Evolutionary conservation across 2,113 vertebrate genomes (phyloP), one percentile per base, ranked within the genome.

Genomic region (Tursiops truncatus): DNA sequence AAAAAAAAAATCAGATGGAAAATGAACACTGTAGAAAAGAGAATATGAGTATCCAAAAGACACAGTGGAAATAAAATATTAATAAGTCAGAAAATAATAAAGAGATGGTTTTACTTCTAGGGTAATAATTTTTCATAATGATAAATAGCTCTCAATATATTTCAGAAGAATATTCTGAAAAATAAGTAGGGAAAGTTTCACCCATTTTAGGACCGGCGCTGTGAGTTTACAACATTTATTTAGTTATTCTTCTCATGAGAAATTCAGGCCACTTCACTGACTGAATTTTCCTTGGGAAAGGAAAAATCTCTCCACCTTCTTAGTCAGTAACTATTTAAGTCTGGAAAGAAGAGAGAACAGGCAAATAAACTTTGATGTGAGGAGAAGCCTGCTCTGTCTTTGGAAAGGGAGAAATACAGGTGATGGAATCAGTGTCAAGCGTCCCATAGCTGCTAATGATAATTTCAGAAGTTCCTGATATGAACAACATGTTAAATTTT

Each of bases 401-500:
- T 33, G 88, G 62, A 87, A 98, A 94, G 21, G 26, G 65, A 23
- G 3, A 21, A 95, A 53, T 8, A 4, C 1, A 91, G 33, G 11
- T 36, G 9, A 3, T 73, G 1, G 5, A 95, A 73, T 74, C 26
- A 62, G 11, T 87, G 28, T 81, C 36, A 87, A 70, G 2, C 13
- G 96, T 47, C 28, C 31, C 28, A 36, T 4, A 28, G 79, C 50
- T 23, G 25, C 26, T 70, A 60, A 93, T 11, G 21, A 17, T 87
- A 25, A 91, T 23, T 2, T 6, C 26, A 80, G 13, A 8, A 68
- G 12, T 95, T 96, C 20, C 56, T 10, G 20, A 33, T 56, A 76
- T 13, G 13, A 97, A 67, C 25, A 76, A 67, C 25, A 73, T 63
- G 7, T 82, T 97, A 81, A 80, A 94, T 94, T 91, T 91, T 44